Percentiles rank a stretch among this genome's conserved stretches.
Evolutionary conservation across 2,113 vertebrate genomes (phyloP).

Genomic region (Heptranchias perlo): DNA sequence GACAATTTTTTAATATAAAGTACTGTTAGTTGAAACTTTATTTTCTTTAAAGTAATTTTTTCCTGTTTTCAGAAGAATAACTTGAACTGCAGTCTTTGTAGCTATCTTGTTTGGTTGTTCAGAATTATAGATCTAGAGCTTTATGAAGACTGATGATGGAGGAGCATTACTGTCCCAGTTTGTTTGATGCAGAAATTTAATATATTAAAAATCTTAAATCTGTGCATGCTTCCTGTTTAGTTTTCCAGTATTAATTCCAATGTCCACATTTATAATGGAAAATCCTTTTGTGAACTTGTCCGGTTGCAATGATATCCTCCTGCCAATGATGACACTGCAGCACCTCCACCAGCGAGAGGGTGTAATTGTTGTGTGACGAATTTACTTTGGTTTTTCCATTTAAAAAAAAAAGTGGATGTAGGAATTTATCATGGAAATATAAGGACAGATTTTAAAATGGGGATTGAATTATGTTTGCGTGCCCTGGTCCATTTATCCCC

Average conservation of each 20-base stretch:
- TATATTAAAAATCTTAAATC: not conserved
- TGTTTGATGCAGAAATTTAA: constrained; percentile 10
- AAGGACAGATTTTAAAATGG: not conserved
- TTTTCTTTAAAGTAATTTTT: not conserved
- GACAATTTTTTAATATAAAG: not conserved
- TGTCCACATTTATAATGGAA: not conserved
- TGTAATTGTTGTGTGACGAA: not conserved
- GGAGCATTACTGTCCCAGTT: not conserved
- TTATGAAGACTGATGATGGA: not conserved
- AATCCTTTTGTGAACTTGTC: not conserved
- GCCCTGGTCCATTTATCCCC: not conserved
- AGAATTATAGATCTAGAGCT: not conserved
- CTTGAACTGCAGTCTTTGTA: not conserved
- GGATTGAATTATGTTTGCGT: not conserved
- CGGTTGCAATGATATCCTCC: not conserved
- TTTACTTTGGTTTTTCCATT: not conserved
- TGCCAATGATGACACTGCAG: not conserved
- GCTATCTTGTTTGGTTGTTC: not conserved
- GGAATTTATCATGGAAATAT: not conserved
- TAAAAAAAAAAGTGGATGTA: not conserved
- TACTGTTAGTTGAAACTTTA: not conserved
- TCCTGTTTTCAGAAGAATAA: not conserved
- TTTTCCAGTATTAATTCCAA: not conserved
- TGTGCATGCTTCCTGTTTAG: not conserved
- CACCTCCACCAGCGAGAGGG: not conserved